These are phyloP conservation scores for Dicaeum eximium DNA, from an alignment of 2,113 vertebrate genomes.

Conservation along the genomic window DNA sequence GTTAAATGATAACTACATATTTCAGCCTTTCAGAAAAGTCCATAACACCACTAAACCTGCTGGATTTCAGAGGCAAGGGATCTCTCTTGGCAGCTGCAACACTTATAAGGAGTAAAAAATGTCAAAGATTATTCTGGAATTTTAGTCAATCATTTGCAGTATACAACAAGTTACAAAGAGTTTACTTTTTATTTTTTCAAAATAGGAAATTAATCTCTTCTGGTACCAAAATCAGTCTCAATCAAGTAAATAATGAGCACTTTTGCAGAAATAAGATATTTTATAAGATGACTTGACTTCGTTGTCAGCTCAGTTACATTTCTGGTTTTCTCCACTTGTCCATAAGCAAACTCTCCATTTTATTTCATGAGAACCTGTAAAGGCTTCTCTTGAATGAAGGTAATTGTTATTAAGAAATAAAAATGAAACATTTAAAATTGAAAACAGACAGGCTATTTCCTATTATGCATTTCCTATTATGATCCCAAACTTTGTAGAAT, in stretches of 20 bases:
- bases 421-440: neutral
- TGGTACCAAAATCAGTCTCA: neutral
- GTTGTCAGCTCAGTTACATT: neutral
- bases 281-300: neutral
- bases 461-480: neutral
- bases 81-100: neutral
- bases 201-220: neutral
- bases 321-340: neutral
- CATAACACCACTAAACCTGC: neutral
- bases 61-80: neutral
- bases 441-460: neutral
- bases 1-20: neutral
- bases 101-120: neutral
- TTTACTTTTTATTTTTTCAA: neutral
- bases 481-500: neutral
- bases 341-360: neutral
- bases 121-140: neutral
- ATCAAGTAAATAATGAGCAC: neutral
- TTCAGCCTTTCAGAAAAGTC: neutral
- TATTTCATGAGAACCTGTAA: neutral
- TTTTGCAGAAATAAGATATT: neutral
- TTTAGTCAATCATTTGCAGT: neutral
- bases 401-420: neutral
- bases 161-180: neutral
- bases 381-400: neutral